Evolutionary conservation across 2,797 vertebrate species (phyloP).

Genomic region (Sebastes oblongus): DNA sequence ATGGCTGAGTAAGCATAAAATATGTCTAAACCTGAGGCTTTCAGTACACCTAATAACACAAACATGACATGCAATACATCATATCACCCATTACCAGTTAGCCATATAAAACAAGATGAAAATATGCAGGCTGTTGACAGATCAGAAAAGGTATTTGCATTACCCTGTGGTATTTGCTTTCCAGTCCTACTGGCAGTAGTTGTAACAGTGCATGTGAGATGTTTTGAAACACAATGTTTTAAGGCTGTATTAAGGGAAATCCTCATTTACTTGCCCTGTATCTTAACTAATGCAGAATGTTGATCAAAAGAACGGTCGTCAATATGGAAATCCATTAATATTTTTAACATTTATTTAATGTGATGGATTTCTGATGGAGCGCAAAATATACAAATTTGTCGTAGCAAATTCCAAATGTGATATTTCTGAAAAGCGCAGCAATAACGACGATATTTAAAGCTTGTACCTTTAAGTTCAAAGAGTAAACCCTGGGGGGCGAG

Average conservation of each 20-base stretch:
- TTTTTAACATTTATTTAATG: neutral
- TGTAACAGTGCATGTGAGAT: slow-evolving; percentile 31
- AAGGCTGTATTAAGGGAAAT: neutral
- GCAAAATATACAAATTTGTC: neutral
- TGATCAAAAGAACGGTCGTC: neutral
- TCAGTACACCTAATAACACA: slow-evolving; percentile 85
- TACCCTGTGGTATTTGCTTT: slow-evolving; percentile 61
- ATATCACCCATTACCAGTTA: slow-evolving; percentile 86
- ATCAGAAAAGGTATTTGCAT: slow-evolving; percentile 74
- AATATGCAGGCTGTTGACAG: slow-evolving; percentile 69
- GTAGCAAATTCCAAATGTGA: slow-evolving; percentile 42
- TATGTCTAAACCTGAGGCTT: slow-evolving; percentile 84
- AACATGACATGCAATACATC: slow-evolving; percentile 92
- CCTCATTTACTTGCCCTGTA: neutral
- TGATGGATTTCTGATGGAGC: neutral
- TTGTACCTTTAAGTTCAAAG: slow-evolving; percentile 82
- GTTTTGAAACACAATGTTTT: slow-evolving; percentile 31
- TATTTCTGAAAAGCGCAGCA: slow-evolving; percentile 49
- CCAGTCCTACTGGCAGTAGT: slow-evolving; percentile 43
- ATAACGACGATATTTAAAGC: slow-evolving; percentile 74
- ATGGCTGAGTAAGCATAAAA: slow-evolving; percentile 96
- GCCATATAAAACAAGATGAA: slow-evolving; percentile 72
- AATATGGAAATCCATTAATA: neutral
- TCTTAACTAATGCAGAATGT: neutral
- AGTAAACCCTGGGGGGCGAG: slow-evolving; percentile 76